phyloP scores from a whole-genome alignment of 2,888 invertebrate species.

The Limenitis camilla region DNA sequence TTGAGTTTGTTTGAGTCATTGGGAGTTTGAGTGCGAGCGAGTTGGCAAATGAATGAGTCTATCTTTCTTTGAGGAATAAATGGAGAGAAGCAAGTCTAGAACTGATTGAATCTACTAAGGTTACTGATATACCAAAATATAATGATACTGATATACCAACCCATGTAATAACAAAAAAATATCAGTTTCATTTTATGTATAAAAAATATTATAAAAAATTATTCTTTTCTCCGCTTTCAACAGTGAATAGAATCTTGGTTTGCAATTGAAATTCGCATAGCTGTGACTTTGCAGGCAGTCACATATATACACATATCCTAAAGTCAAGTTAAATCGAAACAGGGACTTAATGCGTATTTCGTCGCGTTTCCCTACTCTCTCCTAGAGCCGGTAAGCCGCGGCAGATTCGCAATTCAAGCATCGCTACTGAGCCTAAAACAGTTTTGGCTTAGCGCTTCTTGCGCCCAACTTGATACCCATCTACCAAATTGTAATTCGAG shows the following conservation, averaged over 20 bases:
- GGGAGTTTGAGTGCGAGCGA: too few species aligned
- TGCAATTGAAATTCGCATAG: conserved; percentile 34
- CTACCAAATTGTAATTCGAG: conserved; percentile 66
- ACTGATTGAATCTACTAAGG: too few species aligned
- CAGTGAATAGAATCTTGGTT: conserved; percentile 19
- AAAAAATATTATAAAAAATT: neutral
- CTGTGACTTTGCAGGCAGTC: conserved; percentile 24
- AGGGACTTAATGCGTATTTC: conserved; percentile 61
- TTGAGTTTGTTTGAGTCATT: too few species aligned
- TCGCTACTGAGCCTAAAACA: conserved; percentile 59
- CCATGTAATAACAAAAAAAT: too few species aligned
- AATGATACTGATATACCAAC: too few species aligned
- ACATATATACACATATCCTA: conserved; percentile 29
- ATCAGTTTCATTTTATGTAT: too few species aligned
- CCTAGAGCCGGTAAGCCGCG: conserved; percentile 59
- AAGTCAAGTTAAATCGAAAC: conserved; percentile 51
- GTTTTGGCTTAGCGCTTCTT: conserved; percentile 60
- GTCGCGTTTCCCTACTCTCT: conserved; percentile 41
- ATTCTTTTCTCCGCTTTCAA: neutral
- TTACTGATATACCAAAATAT: too few species aligned
- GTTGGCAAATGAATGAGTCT: too few species aligned
- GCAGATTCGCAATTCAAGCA: conserved; percentile 62
- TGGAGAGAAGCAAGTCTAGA: too few species aligned
- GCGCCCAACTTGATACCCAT: conserved; percentile 58
- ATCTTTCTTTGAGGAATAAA: too few species aligned